These are phyloP conservation scores for Lysiphlebus fabarum DNA, from an alignment of 1,140 invertebrate genomes.

Conservation along the genomic window DNA sequence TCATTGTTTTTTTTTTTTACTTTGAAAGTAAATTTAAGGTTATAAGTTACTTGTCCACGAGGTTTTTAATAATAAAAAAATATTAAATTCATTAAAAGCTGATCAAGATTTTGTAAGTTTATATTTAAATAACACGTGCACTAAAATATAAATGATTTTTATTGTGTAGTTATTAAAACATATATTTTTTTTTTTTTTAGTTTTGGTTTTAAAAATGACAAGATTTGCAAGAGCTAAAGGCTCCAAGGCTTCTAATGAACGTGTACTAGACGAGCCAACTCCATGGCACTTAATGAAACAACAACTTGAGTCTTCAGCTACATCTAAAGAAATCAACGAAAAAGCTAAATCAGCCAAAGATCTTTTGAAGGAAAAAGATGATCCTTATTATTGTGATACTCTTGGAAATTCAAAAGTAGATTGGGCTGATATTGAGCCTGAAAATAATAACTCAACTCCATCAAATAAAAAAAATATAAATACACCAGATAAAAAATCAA, in stretches of 20 bases:
- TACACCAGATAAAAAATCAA: neutral
- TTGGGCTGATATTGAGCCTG: constrained; percentile 45
- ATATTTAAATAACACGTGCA: too few relatives aligned
- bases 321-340: constrained; percentile 43
- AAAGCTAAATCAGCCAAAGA: constrained; percentile 42
- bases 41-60: too few relatives aligned
- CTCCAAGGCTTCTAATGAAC: constrained; percentile 71
- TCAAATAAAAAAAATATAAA: constrained; percentile 1
- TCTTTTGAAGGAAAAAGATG: constrained; percentile 37
- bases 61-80: too few relatives aligned
- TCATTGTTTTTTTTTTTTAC: too few relatives aligned
- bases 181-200: too few relatives aligned
- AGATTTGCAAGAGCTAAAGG: constrained; percentile 71
- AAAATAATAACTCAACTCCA: constrained; percentile 12
- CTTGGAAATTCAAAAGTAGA: constrained; percentile 31
- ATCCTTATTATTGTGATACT: constrained; percentile 28
- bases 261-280: constrained; percentile 64
- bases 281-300: constrained; percentile 71
- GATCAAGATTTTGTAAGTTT: too few relatives aligned
- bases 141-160: too few relatives aligned
- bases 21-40: too few relatives aligned
- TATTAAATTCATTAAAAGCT: too few relatives aligned
- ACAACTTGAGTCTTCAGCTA: constrained; percentile 47
- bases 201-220: constrained; percentile 58
- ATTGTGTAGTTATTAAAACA: too few relatives aligned